Evolutionary conservation across 2,797 vertebrate genomes (phyloP), one percentile per base, ranked within the genome.

Genomic region (Anguilla pacifica): DNA sequence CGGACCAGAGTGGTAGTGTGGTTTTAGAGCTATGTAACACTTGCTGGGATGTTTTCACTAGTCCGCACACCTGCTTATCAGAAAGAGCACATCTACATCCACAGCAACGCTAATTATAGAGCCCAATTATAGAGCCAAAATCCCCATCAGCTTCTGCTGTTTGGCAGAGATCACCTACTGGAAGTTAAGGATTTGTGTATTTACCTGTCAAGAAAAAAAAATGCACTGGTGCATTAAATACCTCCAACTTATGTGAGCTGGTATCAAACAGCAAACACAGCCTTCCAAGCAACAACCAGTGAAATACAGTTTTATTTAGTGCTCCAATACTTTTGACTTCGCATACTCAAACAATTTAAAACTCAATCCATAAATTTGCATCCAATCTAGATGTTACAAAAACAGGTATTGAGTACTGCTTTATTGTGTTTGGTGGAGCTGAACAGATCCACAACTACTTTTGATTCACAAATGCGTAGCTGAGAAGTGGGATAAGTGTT

Each of bases 161-260:
- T 81, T 87, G 89, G 89, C 86, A 17, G 86, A 90, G 53, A 91
- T 89, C 87, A 28, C 2, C 83, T 61, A 91, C 82, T 86, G 67
- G 86, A 87, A 86, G 49, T 85, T 74, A 31, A 74, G 61, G 89
- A 61, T 86, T 91, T 90, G 57, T 64, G 43, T 87, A 85, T 92
- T 64, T 86, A 6, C 7, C 53, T 90, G 31, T 77, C 86, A 77
- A 87, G 39, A 86, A 85, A 61, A 55, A 86, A 72, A 55, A 83
- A 49, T 72, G 4, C 53, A 6, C 28, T 82, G 79, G 11, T 82
- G 17, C 25, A 3, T 53, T 49, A 53, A 83, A 53, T 83, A 55
- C 4, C 49, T 82, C 6, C 67, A 72, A 28, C n/a, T 72, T 74
- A 35, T 35, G 28, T 13, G 70, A 1, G 49, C 49, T 25, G 25